Evolutionary conservation across 2,113 vertebrate genomes (phyloP), one percentile per base, ranked within the genome.

Genomic region (Chascanopsetta lugubris): DNA sequence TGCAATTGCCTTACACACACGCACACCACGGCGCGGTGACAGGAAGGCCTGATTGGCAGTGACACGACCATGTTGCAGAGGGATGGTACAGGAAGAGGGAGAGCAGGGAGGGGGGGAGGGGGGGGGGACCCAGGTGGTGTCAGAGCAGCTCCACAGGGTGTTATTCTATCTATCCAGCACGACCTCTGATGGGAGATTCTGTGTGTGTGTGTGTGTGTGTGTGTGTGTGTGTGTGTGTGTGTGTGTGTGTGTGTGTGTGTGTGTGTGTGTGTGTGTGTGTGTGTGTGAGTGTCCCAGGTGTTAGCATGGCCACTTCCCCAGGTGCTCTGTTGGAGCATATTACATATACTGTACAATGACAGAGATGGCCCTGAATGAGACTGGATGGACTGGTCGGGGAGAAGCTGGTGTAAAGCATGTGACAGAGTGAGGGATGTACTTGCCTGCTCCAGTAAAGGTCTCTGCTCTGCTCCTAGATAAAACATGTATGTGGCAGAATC

Each of bases 31-130:
- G 82, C 67, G 72, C 85, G 57, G 78, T 87, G 88, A 89, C 88
- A 89, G 85, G 80, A 77, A 79, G 87, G 82, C 87, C 85, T 90
- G 88, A 90, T 90, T 90, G 88, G 88, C 88, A 87, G 84, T 88
- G 88, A 90, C 88, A 89, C 70, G 67, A 75, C 77, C 84, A 72
- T 85, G 87, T 85, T 86, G 84, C 75, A 63, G 82, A 84, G 73
- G 75, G 84, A 86, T 69, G 75, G 84, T 78, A 71, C 71, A 80
- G 69, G 42, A 30, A 69, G 59, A 84, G 56, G 17, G 38, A 10
- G 72, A 6, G 13, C 25, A 55, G 59, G n/a, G n/a, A n/a, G n/a
- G n/a, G n/a, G 17, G 38, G 8, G 72, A 6, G 13, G 22, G 50
- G 59, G 42, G n/a, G 59, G 77, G 84, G 82, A 83, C 86, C 85